Base-by-base conservation (phyloP, 92 coral and sea anemone genomes). In the Palythoa heliodiscus region DNA sequence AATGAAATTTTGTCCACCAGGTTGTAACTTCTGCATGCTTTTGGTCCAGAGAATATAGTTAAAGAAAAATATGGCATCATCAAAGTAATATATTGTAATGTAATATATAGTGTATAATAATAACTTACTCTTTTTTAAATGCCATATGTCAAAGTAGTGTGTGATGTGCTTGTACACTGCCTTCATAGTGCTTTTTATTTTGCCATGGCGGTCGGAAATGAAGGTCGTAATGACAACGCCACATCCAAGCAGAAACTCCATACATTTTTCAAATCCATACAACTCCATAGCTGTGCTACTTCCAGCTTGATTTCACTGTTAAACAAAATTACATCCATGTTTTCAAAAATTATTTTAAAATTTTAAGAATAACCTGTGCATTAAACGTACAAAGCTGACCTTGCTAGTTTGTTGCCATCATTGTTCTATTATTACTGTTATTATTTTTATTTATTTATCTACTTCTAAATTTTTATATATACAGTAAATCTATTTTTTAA, bases 141-240 rank as follows among this genome's bases (percentile, higher is more conserved):
- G 66, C 66, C 64, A 75, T 53, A 75, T 52, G 66, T 75, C 67
- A 53, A 75, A 75, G 80, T 75, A 75, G 64, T 75, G 67, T 37
- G 63, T 75, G 48, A 75, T 82, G 40, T 81, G 40, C 57, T 58
- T 58, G 35, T 67, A 66, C 53, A 39, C 58, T 82, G 73, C 24
- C 23, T 48, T 82, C 86, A 82, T 82, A 35, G 73, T 70, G 37
- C 50, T 53, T 40, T 29, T 66, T 67, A 48, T 69, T 68, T 70
- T 52, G 14, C 23, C 74, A 66, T 82, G 86, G 61, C 76, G 73
- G 54, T 82, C 86, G 22, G 77, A 82, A 29, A 82, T 70, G 54
- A 78, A 78, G 7, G 83, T 78, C 23, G 47, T 78, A 7, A 78
- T 55, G 19, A 8, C 22, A 37, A 78, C n/a, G 22, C 71, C 69